phyloP scores from a whole-genome alignment of 1,140 invertebrate genomes.

The Eumeta japonica region DNA sequence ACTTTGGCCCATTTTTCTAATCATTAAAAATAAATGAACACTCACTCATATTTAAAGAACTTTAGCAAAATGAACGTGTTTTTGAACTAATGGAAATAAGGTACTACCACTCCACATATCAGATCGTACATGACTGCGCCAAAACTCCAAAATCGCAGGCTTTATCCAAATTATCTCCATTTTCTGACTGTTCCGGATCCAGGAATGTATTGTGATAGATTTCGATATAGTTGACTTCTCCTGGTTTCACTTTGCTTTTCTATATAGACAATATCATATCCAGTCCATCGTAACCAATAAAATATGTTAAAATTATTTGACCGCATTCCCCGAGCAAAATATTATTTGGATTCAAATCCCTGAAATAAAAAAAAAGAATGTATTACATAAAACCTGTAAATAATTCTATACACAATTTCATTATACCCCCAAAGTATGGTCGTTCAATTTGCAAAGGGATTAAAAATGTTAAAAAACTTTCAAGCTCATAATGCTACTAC shows the following conservation, averaged over 20 bases:
- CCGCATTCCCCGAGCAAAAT: slow-evolving; percentile 69
- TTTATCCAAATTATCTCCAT: slow-evolving; percentile 38
- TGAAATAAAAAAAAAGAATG: slow-evolving; percentile 32
- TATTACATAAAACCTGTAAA: no score
- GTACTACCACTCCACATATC: slow-evolving; percentile 62
- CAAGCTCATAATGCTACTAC: no score
- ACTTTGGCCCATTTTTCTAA: background rate
- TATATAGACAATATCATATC: slow-evolving; percentile 14
- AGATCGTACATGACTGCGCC: slow-evolving; percentile 77
- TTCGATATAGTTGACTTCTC: slow-evolving; percentile 58
- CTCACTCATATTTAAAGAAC: no score
- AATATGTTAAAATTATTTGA: slow-evolving; percentile 69
- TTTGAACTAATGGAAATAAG: no score
- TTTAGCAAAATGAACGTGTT: no score
- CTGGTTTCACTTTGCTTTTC: background rate
- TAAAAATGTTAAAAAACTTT: no score
- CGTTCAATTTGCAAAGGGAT: no score
- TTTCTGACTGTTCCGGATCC: slow-evolving; percentile 24
- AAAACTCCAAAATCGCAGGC: slow-evolving; percentile 74
- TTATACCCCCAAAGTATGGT: no score
- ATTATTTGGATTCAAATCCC: slow-evolving; percentile 72
- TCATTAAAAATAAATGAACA: slow-evolving; percentile 5
- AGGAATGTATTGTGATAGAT: slow-evolving; percentile 13
- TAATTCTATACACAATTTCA: no score
- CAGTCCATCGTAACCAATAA: slow-evolving; percentile 20